Conservation (phyloP, 2,888 invertebrate genomes). For the Liodrosophila aerea region DNA sequence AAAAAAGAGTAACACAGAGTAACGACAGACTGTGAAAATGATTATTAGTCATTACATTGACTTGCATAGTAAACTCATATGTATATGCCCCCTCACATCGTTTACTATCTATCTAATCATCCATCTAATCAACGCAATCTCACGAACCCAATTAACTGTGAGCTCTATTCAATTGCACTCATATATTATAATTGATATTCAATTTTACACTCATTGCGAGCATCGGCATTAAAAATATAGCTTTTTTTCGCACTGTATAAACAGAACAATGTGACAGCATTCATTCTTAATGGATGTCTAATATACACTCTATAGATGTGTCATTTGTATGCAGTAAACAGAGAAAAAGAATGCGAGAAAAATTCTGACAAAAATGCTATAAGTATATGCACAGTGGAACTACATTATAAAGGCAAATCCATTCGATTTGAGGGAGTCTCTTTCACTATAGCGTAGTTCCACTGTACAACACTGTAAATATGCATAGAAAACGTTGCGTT, state of each 20-base stretch:
- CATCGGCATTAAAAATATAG: conserved; percentile 1
- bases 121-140: conserved; percentile 27
- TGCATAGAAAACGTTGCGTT: too few relatives aligned
- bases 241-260: background rate
- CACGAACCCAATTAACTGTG: conserved; percentile 42
- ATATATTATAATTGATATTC: conserved; percentile 22
- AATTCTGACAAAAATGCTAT: background rate
- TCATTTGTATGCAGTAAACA: conserved; percentile 17
- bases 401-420: too few relatives aligned
- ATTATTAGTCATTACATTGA: too few relatives aligned
- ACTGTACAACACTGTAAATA: background rate
- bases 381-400: too few relatives aligned
- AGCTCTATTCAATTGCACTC: conserved; percentile 22
- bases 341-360: background rate
- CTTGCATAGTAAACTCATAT: too few relatives aligned
- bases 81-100: background rate
- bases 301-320: too few relatives aligned
- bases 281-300: background rate
- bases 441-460: too few relatives aligned
- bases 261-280: conserved; percentile 11
- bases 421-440: too few relatives aligned
- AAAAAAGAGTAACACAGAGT: too few relatives aligned
- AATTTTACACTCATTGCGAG: conserved; percentile 8
- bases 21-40: too few relatives aligned
- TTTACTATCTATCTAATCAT: conserved; percentile 30